These are phyloP conservation scores for Paratilapia polleni DNA, from an alignment of 2,113 vertebrate species.

Conservation along the genomic window DNA sequence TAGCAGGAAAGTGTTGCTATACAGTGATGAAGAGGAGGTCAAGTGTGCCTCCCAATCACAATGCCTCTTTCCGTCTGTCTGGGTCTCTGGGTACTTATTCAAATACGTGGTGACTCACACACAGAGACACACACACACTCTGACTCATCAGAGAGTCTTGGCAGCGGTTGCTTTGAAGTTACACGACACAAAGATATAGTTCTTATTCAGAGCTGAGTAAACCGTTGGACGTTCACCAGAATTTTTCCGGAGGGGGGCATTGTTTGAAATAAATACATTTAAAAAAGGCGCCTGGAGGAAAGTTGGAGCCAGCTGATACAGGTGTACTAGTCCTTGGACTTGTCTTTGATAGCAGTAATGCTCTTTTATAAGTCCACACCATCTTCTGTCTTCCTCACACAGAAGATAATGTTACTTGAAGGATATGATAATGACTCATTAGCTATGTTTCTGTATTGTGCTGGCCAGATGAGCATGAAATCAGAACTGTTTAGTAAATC, in stretches of 20 bases:
- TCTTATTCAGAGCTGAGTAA: conserved; percentile 30
- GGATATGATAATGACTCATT: conserved; percentile 47
- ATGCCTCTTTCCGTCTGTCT: conserved; percentile 57
- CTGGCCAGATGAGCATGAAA: conserved; percentile 37
- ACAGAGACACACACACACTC: conserved; percentile 13
- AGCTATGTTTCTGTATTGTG: conserved; percentile 37
- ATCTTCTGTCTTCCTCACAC: neutral
- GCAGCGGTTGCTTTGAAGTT: conserved; percentile 51
- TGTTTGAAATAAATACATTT: neutral
- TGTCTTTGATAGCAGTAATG: conserved; percentile 6
- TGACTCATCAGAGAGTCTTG: conserved; percentile 62
- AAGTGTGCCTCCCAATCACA: conserved; percentile 60
- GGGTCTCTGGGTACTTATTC: conserved; percentile 58
- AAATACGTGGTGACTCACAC: conserved; percentile 54
- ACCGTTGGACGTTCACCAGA: conserved; percentile 22
- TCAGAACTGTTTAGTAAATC: conserved; percentile 46
- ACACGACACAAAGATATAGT: conserved; percentile 34
- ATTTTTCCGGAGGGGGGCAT: conserved; percentile 1
- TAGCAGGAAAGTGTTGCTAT: conserved; percentile 13
- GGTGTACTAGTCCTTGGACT: neutral
- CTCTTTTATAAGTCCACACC: neutral
- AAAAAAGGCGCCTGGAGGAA: neutral
- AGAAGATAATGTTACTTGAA: conserved; percentile 5
- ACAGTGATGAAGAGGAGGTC: conserved; percentile 41
- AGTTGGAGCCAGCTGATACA: neutral